phyloP scores from a whole-genome alignment of 2,113 vertebrate genomes.

The Odocoileus hemionus region DNA sequence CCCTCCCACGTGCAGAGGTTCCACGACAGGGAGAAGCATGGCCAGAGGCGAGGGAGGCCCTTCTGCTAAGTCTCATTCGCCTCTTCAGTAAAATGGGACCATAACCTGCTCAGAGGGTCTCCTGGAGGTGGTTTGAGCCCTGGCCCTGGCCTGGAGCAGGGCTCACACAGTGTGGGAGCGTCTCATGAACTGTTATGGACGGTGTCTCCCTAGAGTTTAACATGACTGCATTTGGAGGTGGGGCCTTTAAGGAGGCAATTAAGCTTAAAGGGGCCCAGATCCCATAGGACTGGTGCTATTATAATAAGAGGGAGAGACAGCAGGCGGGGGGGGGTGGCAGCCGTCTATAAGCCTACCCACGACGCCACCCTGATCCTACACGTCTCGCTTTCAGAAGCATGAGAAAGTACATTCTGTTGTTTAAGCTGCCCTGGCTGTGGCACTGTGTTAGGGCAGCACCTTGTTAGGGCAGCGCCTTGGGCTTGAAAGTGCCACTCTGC shows the following conservation, averaged over 20 bases:
- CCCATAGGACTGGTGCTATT: background rate
- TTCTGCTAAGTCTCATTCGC: background rate
- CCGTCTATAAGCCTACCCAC: rapidly evolving
- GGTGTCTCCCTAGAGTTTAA: background rate
- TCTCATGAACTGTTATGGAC: background rate
- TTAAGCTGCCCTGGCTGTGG: background rate
- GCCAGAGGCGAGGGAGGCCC: background rate
- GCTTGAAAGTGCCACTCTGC: background rate
- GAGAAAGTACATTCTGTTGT: background rate
- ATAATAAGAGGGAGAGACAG: background rate
- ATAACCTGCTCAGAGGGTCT: rapidly evolving
- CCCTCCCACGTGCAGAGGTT: background rate
- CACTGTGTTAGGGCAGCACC: rapidly evolving
- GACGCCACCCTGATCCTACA: background rate
- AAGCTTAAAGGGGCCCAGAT: background rate
- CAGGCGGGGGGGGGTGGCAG: background rate
- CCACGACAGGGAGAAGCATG: rapidly evolving
- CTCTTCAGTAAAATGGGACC: too few relatives aligned
- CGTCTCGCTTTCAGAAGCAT: rapidly evolving
- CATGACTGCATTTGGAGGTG: background rate
- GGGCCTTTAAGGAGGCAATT: background rate
- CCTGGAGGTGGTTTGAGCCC: background rate
- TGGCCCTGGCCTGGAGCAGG: background rate
- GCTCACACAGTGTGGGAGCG: background rate
- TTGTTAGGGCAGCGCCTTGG: rapidly evolving